Percentiles rank a stretch among this genome's conserved stretches.
Conservation (phyloP, 64 coral and sea anemone genomes). For the Catalaphyllia jardinei region DNA sequence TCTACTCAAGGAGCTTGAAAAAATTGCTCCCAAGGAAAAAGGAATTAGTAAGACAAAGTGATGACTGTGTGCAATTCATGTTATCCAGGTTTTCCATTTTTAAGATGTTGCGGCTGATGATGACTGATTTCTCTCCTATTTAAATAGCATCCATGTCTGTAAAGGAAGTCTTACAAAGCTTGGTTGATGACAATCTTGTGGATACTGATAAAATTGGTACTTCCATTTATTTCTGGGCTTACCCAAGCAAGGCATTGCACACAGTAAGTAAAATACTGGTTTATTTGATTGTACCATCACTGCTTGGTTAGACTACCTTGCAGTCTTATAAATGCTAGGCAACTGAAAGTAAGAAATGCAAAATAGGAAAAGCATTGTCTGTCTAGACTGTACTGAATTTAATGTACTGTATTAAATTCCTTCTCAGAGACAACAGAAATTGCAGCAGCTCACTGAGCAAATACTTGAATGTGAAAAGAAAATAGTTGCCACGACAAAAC, state of each 20-base stretch:
- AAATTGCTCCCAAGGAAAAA: conserved; percentile 99
- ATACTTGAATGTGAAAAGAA: conserved; percentile 77
- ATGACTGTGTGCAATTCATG: not conserved
- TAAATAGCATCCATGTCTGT: conserved; percentile 90
- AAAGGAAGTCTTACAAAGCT: conserved; percentile 93
- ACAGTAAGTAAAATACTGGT: conserved; percentile 43
- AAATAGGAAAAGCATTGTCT: no score
- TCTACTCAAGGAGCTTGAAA: conserved; percentile 95
- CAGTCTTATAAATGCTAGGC: not conserved
- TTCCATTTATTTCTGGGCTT: conserved; percentile 96
- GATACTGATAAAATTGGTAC: conserved; percentile 99
- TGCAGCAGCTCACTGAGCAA: conserved; percentile 69
- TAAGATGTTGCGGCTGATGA: not conserved
- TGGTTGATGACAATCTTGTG: conserved; percentile 93
- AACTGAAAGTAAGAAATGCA: not conserved
- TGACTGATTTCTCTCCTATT: not conserved
- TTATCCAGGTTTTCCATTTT: not conserved
- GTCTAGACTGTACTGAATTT: not conserved
- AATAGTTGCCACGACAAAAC: conserved; percentile 58
- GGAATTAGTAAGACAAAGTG: conserved; percentile 90
- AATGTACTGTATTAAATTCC: not conserved
- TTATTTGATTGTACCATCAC: no score
- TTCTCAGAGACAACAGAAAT: conserved; percentile 69
- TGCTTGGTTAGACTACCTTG: no score
- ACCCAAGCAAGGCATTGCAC: conserved; percentile 97